Conservation (phyloP, 1,140 invertebrate species). For the Penaeus vannamei region DNA sequence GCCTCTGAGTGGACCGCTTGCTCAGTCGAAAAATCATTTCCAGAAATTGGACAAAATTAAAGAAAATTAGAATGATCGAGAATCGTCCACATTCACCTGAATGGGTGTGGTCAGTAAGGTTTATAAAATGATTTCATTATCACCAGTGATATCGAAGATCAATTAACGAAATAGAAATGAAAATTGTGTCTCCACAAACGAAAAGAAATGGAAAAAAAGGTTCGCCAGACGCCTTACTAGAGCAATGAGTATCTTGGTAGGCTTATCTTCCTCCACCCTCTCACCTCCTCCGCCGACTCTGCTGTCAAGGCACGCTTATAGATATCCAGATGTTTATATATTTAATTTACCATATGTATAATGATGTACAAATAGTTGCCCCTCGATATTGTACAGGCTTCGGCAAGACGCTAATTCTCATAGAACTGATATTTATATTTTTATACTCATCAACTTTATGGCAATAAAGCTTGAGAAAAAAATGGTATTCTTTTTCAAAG, state of each 20-base stretch:
- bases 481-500: not conserved
- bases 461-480: not conserved
- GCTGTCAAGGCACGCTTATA: not conserved
- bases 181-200: no score
- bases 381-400: constrained; percentile 5
- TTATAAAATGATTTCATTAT: no score
- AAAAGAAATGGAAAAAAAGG: no score
- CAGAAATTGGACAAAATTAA: no score
- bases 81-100: no score
- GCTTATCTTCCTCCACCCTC: not conserved
- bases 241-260: no score
- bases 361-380: constrained; percentile 15
- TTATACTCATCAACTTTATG: constrained; percentile 19
- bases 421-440: constrained; percentile 26
- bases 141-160: no score
- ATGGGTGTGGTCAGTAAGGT: no score
- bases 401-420: not conserved
- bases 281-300: not conserved
- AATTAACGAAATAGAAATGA: no score
- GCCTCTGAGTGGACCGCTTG: not conserved
- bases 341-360: not conserved
- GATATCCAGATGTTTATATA: not conserved
- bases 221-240: no score
- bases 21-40: no score
- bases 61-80: no score